Evolutionary conservation across 2,797 vertebrate genomes (phyloP), one percentile per base, ranked within the genome.

Genomic region (Labroides dimidiatus): DNA sequence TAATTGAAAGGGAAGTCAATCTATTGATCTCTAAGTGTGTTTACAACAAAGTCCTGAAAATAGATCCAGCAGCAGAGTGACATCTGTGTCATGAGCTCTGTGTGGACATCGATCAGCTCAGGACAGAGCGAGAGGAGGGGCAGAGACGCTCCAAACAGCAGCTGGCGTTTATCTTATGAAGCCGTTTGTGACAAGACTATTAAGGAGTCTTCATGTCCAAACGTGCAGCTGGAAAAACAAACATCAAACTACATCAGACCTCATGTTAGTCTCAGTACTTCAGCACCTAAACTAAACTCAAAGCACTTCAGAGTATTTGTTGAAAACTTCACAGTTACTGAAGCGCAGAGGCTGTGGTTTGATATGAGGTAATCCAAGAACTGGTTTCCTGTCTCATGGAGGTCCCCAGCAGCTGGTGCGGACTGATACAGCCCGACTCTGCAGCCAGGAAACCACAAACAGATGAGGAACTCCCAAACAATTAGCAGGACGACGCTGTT

Each of bases 1-100:
- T 93, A 93, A 94, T 94, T 93, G 85, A 75, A 78, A 75, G 64
- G 41, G 49, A 59, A 66, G 72, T 87, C 82, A 62, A 89, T 88
- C 67, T 76, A 91, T 87, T 64, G 90, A 93, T 91, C 72, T 71
- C 69, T 78, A 65, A 88, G 78, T 82, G 80, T 68, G 82, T 82
- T 87, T 68, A 69, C 78, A 77, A 79, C 79, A 52, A 54, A 68
- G 76, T 7, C 50, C 88, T 75, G 80, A 80, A 82, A 88, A 84
- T 84, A 85, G 82, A 19, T 49, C 15, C 62, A 1, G 62, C 75
- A 85, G 58, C 76, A 82, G 75, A n/a, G 81, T 83, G 76, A 78
- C 84, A 86, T 76, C 80, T 63, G 74, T 69, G 84, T 84, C 82
- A 81, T 70, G 69, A 51, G 62, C 47, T 54, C 42, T 72, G 43